Percentiles rank a stretch among this genome's conserved stretches.
Evolutionary conservation across 2,113 vertebrate genomes (phyloP).

Genomic region (Charadrius vociferus): DNA sequence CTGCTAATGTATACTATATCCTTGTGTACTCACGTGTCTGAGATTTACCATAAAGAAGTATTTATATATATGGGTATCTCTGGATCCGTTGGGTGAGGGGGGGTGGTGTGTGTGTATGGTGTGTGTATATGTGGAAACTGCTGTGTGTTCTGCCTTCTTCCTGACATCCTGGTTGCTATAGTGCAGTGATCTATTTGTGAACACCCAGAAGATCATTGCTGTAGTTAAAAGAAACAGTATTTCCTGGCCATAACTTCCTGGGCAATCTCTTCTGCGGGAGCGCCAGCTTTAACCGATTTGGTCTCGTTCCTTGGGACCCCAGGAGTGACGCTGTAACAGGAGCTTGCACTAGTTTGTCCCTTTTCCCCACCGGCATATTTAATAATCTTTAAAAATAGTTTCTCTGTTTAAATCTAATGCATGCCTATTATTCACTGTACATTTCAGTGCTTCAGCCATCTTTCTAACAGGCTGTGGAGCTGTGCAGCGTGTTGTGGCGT

Average conservation of each 20-base stretch:
- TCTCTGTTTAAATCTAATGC: constrained; percentile 52
- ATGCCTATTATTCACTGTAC: constrained; percentile 46
- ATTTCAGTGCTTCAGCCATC: constrained; percentile 61
- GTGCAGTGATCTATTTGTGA: constrained; percentile 76
- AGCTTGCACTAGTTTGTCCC: neutral
- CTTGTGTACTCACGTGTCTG: neutral
- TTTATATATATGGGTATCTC: neutral
- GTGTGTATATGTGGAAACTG: constrained; percentile 42
- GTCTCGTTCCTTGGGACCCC: neutral
- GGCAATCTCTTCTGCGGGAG: constrained; percentile 66
- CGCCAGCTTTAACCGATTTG: neutral
- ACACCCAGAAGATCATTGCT: constrained; percentile 72
- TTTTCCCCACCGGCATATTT: neutral
- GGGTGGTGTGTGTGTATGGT: neutral
- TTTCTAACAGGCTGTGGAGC: constrained; percentile 34
- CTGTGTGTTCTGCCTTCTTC: constrained; percentile 64
- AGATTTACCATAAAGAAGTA: neutral
- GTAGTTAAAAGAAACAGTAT: constrained; percentile 71
- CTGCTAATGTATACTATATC: neutral
- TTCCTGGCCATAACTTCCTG: constrained; percentile 79
- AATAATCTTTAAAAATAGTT: constrained; percentile 58
- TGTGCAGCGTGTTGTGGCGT: neutral
- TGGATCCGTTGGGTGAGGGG: neutral
- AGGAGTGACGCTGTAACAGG: neutral
- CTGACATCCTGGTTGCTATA: constrained; percentile 77